phyloP scores from a whole-genome alignment of 2,888 invertebrate species.

The Cetonia aurata region DNA sequence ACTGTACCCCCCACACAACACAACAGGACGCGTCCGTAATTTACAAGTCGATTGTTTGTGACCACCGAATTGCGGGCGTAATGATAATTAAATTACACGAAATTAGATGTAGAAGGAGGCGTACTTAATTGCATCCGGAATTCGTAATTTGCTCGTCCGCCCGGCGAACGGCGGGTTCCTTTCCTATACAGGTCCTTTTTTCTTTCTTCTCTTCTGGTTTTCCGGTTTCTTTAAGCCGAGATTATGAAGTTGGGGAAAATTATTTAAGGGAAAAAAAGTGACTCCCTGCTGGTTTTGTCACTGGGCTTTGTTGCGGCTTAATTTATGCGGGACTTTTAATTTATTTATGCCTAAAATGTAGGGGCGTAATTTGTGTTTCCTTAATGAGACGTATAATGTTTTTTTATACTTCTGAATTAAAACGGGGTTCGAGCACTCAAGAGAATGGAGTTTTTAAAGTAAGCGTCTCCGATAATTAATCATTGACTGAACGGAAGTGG shows the following conservation, averaged over 20 bases:
- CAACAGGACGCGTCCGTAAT: conserved; percentile 41
- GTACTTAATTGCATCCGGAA: conserved; percentile 47
- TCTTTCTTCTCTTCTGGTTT: background rate
- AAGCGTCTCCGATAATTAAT: too few relatives aligned
- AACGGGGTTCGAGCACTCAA: background rate
- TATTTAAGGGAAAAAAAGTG: conserved; percentile 15
- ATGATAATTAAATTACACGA: conserved; percentile 46
- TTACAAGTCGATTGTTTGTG: conserved; percentile 51
- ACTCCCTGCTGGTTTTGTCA: conserved; percentile 32
- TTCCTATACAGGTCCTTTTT: too few relatives aligned
- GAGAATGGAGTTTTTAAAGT: too few relatives aligned
- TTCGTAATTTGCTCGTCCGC: conserved; percentile 38
- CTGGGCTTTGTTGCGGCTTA: conserved; percentile 33
- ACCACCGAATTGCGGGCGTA: conserved; percentile 47
- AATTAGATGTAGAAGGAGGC: conserved; percentile 42
- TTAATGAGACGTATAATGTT: conserved; percentile 22
- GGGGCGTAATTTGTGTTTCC: conserved; percentile 28
- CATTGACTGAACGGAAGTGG: too few relatives aligned
- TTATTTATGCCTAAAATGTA: conserved; percentile 18
- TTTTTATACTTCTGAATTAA: conserved; percentile 12
- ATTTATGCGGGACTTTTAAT: conserved; percentile 31
- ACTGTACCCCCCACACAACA: background rate
- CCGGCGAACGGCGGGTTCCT: background rate
- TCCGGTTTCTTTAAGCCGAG: background rate
- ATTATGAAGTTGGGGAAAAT: conserved; percentile 35